Conservation (phyloP, 2,797 vertebrate genomes). For the Typhlichthys eigenmanni region DNA sequence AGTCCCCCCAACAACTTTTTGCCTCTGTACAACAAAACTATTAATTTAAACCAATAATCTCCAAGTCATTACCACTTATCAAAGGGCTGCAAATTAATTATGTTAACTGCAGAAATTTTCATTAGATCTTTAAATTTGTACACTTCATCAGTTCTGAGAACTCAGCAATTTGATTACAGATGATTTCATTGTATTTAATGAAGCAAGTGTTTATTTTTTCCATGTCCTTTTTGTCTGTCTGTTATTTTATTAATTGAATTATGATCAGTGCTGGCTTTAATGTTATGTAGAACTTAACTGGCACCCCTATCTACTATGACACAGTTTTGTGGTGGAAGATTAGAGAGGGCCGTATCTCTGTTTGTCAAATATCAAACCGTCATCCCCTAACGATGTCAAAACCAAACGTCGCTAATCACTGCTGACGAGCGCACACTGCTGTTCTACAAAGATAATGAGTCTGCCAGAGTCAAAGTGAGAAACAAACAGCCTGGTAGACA, state of each 20-base stretch:
- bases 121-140: constrained; percentile 76
- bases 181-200: constrained; percentile 76
- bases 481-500: constrained; percentile 64
- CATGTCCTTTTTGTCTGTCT: constrained; percentile 26
- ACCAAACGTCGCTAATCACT: constrained; percentile 72
- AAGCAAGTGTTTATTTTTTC: constrained; percentile 60
- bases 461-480: constrained; percentile 64
- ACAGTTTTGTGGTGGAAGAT: constrained; percentile 67
- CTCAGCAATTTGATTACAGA: constrained; percentile 75
- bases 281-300: constrained; percentile 70
- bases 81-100: constrained; percentile 78
- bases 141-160: constrained; percentile 75
- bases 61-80: constrained; percentile 78
- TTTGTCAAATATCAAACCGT: constrained; percentile 74
- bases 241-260: constrained; percentile 75
- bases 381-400: constrained; percentile 66
- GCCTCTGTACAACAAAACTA: constrained; percentile 65
- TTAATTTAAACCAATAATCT: constrained; percentile 79
- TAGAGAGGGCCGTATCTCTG: constrained; percentile 67
- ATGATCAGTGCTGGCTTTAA: constrained; percentile 75
- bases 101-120: constrained; percentile 71
- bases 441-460: constrained; percentile 76
- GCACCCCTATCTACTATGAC: constrained; percentile 66
- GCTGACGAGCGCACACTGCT: constrained; percentile 68
- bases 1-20: constrained; percentile 55